These are phyloP conservation scores for Leptinotarsa juncta DNA, from an alignment of 2,888 invertebrate genomes.

Conservation along the genomic window DNA sequence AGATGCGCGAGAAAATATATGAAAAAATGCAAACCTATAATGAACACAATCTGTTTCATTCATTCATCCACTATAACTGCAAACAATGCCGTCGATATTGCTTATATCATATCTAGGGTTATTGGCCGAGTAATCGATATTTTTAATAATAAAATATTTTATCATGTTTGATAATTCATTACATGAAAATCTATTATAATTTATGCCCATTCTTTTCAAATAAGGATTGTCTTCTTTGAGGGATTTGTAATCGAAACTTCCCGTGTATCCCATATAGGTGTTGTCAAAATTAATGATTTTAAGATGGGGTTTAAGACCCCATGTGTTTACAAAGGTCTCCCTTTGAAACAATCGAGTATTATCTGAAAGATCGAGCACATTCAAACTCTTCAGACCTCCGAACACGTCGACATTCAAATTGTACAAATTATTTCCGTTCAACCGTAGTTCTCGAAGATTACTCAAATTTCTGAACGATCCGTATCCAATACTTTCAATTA, in stretches of 20 bases:
- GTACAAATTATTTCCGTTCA: neutral
- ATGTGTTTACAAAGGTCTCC: neutral
- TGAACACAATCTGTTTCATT: neutral
- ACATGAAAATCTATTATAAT: conserved; percentile 21
- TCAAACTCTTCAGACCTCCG: neutral
- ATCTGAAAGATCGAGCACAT: neutral
- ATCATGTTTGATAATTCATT: neutral
- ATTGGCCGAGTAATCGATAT: conserved; percentile 3
- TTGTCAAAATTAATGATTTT: neutral
- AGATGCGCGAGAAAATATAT: too few species aligned
- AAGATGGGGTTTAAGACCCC: conserved; percentile 9
- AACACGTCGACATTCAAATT: neutral
- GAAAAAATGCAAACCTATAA: too few species aligned
- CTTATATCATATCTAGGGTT: conserved; percentile 4
- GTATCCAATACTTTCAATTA: neutral
- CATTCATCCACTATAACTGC: neutral
- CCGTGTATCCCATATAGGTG: neutral
- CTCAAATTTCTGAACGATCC: neutral
- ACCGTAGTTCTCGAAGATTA: conserved; percentile 4
- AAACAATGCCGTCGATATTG: conserved; percentile 15
- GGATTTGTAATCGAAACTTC: neutral
- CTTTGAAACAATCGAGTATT: conserved; percentile 10
- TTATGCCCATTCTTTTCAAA: neutral
- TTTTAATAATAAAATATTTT: neutral
- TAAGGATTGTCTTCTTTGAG: neutral